A percentile compares a stretch with the other conserved stretches of the same genome.
phyloP scores from a whole-genome alignment of 2,888 invertebrate species.

The Mythimna pallens region DNA sequence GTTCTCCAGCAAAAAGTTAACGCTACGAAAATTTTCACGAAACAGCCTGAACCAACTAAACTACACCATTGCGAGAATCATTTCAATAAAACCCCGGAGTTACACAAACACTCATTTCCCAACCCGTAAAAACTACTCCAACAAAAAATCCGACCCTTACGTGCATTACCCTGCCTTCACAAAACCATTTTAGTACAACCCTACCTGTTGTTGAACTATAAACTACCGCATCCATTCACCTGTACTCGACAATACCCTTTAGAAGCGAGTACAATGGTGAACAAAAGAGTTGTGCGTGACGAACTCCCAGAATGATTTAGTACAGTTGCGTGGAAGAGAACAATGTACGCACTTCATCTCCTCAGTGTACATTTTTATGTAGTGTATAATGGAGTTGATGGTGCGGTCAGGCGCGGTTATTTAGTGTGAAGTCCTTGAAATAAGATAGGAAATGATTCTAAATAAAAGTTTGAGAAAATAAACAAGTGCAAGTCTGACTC shows the following conservation, averaged over 20 bases:
- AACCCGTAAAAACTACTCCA: slow-evolving; percentile 52
- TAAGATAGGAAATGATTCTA: background rate
- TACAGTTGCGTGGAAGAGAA: slow-evolving; percentile 65
- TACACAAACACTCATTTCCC: slow-evolving; percentile 53
- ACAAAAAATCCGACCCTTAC: slow-evolving; percentile 53
- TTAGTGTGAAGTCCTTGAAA: slow-evolving; percentile 10
- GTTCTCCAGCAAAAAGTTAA: background rate
- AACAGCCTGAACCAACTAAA: slow-evolving; percentile 19
- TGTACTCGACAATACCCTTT: slow-evolving; percentile 60
- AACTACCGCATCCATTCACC: slow-evolving; percentile 63
- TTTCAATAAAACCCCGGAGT: slow-evolving; percentile 50
- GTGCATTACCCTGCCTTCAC: slow-evolving; percentile 34
- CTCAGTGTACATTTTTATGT: slow-evolving; percentile 51
- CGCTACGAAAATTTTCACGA: background rate
- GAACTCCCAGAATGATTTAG: slow-evolving; percentile 70
- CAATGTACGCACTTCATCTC: slow-evolving; percentile 65
- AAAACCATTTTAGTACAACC: slow-evolving; percentile 57
- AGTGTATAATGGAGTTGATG: slow-evolving; percentile 51
- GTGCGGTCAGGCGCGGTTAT: slow-evolving; percentile 41
- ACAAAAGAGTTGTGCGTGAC: slow-evolving; percentile 74
- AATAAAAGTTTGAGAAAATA: too few species aligned
- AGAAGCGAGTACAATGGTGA: slow-evolving; percentile 64
- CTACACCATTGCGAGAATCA: slow-evolving; percentile 30
- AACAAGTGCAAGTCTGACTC: background rate
- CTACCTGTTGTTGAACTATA: slow-evolving; percentile 59